Conservation (phyloP, 1,140 invertebrate genomes). For the Pachyrhynchus sulphureomaculatus region DNA sequence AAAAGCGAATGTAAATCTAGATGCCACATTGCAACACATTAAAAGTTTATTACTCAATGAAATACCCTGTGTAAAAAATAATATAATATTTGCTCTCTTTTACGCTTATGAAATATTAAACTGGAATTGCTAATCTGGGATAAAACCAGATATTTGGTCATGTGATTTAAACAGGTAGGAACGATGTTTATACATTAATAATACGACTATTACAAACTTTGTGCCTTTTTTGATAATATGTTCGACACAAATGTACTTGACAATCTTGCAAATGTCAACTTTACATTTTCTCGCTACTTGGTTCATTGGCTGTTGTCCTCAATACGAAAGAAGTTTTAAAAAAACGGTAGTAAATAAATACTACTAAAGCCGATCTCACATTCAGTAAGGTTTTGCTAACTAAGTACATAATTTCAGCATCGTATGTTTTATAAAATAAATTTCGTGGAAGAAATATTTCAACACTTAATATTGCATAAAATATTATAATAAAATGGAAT, state of each 20-base stretch:
- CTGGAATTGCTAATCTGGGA: slow-evolving; percentile 22
- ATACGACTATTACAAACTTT: slow-evolving; percentile 5
- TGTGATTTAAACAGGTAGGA: slow-evolving; percentile 19
- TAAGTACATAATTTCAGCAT: too few relatives aligned
- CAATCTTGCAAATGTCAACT: slow-evolving; percentile 19
- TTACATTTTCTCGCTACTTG: not conserved
- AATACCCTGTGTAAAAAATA: slow-evolving; percentile 8
- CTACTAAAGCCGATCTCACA: too few relatives aligned
- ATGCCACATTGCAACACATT: not conserved
- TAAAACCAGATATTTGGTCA: slow-evolving; percentile 24
- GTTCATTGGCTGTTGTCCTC: not conserved
- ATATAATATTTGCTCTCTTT: slow-evolving; percentile 22
- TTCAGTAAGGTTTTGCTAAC: too few relatives aligned
- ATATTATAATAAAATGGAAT: too few relatives aligned
- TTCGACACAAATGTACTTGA: slow-evolving; percentile 18
- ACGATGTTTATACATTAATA: slow-evolving; percentile 17
- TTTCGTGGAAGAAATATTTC: too few relatives aligned
- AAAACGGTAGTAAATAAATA: too few relatives aligned
- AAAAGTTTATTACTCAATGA: not conserved
- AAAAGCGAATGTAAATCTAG: not conserved
- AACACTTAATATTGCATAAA: too few relatives aligned
- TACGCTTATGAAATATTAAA: slow-evolving; percentile 16
- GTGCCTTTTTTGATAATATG: slow-evolving; percentile 28
- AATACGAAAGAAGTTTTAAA: too few relatives aligned
- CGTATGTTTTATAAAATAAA: too few relatives aligned